A percentile compares a stretch with the other conserved stretches of the same genome.
Evolutionary conservation across 2,888 invertebrate genomes (phyloP).

Genomic region (Galerucella nymphaeae): DNA sequence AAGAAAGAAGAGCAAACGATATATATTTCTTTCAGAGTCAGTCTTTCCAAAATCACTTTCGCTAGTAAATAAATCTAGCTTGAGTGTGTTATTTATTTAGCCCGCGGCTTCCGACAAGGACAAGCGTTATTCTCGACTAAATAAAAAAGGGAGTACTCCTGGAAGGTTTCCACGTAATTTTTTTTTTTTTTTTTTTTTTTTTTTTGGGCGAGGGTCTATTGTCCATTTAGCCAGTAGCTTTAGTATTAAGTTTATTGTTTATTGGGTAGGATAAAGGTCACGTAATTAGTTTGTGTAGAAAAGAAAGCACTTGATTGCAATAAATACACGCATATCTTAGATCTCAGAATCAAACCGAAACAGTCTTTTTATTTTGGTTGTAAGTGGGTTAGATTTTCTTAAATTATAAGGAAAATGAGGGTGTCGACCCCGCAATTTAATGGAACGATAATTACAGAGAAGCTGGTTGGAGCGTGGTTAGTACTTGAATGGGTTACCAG

Average conservation of each 20-base stretch:
- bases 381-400: too few species aligned
- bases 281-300: conserved; percentile 32
- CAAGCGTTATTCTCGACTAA: conserved; percentile 13
- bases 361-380: too few species aligned
- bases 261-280: too few species aligned
- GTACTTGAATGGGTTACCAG: too few species aligned
- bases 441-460: too few species aligned
- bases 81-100: conserved; percentile 41
- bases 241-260: too few species aligned
- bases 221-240: too few species aligned
- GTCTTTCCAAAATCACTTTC: conserved; percentile 42
- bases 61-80: conserved; percentile 41
- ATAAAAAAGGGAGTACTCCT: conserved; percentile 8
- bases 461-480: too few species aligned
- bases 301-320: conserved; percentile 10
- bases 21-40: conserved; percentile 37
- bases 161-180: conserved; percentile 29
- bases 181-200: too few species aligned
- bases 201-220: too few species aligned
- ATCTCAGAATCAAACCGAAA: not conserved
- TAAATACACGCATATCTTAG: conserved; percentile 11
- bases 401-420: too few species aligned
- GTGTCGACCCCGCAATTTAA: too few species aligned
- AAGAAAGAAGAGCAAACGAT: conserved; percentile 31
- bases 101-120: conserved; percentile 30